phyloP scores from a whole-genome alignment of 1,140 invertebrate species.

The Caenorhabditis remanei region DNA sequence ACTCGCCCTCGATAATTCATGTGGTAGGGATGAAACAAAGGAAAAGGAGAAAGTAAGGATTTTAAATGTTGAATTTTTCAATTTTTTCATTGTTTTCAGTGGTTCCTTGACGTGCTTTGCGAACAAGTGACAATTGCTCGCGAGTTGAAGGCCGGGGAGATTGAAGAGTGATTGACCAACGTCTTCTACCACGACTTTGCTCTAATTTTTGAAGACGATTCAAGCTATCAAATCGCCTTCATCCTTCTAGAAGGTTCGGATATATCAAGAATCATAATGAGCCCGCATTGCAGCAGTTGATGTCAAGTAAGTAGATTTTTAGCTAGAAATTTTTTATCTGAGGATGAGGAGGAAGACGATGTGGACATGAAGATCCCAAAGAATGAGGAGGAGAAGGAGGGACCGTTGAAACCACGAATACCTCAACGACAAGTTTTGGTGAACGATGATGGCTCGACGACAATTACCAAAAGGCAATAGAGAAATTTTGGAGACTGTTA shows the following conservation, averaged over 20 bases:
- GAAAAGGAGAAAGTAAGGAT: conserved; percentile 56
- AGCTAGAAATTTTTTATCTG: background rate
- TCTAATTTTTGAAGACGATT: conserved; percentile 58
- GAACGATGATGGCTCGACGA: conserved; percentile 68
- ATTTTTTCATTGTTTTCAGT: conserved; percentile 47
- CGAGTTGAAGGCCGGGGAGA: conserved; percentile 45
- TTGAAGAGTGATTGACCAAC: conserved; percentile 56
- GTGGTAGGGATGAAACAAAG: conserved; percentile 39
- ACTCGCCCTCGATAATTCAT: conserved; percentile 26
- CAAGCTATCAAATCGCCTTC: conserved; percentile 44
- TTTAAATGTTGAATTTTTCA: background rate
- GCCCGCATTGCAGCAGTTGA: conserved; percentile 37
- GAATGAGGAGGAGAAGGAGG: conserved; percentile 52
- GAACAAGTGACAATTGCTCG: conserved; percentile 48
- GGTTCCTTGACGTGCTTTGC: conserved; percentile 55
- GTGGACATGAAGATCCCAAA: conserved; percentile 46
- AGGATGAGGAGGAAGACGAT: conserved; percentile 59
- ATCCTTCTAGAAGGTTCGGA: conserved; percentile 58
- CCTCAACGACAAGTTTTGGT: conserved; percentile 49
- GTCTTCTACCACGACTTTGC: conserved; percentile 63
- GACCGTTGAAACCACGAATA: conserved; percentile 1
- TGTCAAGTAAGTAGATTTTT: background rate
- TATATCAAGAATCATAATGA: conserved; percentile 57
- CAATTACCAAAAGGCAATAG: conserved; percentile 44
- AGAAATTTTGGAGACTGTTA: background rate